Evolutionary conservation across 1,140 invertebrate species (phyloP).

Genomic region (Cydia splendana): DNA sequence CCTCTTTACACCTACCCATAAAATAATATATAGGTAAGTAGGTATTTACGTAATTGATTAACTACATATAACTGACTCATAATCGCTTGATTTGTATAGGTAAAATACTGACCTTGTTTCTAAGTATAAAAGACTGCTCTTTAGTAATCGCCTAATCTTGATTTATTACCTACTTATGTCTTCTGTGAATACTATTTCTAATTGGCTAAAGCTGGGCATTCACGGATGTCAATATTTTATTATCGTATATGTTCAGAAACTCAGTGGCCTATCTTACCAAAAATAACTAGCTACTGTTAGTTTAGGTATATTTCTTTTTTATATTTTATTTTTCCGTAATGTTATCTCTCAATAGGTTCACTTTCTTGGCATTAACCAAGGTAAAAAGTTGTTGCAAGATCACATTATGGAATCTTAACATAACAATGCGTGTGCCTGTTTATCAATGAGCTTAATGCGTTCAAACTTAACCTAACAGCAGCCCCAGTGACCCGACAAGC

Average conservation of each 20-base stretch:
- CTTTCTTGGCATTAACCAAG: background rate
- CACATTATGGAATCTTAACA: background rate
- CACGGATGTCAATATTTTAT: background rate
- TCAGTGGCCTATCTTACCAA: background rate
- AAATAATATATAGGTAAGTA: background rate
- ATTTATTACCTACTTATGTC: constrained; percentile 42
- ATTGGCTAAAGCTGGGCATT: constrained; percentile 10
- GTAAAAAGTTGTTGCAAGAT: background rate
- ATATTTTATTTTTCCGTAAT: background rate
- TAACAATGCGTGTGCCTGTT: background rate
- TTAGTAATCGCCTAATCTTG: constrained; percentile 46
- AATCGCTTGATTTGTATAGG: constrained; percentile 1
- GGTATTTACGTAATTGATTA: background rate
- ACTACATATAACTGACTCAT: background rate
- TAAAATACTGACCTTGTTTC: constrained; percentile 36
- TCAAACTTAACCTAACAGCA: constrained; percentile 2
- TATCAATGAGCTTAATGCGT: constrained; percentile 2
- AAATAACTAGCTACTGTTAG: background rate
- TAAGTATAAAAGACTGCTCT: constrained; percentile 34
- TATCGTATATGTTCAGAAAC: background rate
- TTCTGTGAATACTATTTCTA: constrained; percentile 36
- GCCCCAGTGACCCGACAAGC: background rate
- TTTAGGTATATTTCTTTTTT: background rate
- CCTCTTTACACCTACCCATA: constrained; percentile 19
- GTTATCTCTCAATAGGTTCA: background rate